Evolutionary conservation across 2,888 invertebrate genomes (phyloP).

Genomic region (Creontiades dilutus): DNA sequence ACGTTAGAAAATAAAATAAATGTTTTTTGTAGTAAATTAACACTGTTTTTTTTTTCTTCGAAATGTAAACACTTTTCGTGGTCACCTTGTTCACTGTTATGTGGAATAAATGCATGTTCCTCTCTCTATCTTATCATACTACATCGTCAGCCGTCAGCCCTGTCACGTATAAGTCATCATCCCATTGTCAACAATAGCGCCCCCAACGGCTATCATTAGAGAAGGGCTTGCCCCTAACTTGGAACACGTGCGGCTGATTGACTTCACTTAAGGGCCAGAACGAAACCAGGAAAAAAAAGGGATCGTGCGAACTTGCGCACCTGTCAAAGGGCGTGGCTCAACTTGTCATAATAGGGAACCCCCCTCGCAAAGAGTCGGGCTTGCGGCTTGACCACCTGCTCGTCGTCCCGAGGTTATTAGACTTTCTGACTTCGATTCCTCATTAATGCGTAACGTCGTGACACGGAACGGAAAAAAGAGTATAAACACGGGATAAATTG

Average conservation of each 20-base stretch:
- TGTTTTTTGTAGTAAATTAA: no score
- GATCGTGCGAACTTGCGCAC: conserved; percentile 52
- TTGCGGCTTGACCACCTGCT: conserved; percentile 33
- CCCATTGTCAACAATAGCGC: conserved; percentile 1
- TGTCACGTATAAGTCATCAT: not conserved
- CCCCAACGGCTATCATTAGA: not conserved
- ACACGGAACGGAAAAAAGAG: conserved; percentile 6
- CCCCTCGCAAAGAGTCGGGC: not conserved
- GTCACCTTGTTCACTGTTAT: no score
- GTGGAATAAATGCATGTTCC: no score
- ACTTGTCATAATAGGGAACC: not conserved
- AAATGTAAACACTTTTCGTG: no score
- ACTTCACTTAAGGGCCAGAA: conserved; percentile 31
- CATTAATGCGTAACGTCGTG: not conserved
- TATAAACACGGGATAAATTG: conserved; percentile 28
- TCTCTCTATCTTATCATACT: not conserved
- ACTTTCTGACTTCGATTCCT: conserved; percentile 47
- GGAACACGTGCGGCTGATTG: conserved; percentile 44
- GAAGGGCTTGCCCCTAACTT: not conserved
- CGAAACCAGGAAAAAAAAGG: not conserved
- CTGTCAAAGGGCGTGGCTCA: conserved; percentile 57
- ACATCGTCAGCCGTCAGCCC: not conserved
- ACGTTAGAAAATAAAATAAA: no score
- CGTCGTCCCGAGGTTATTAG: not conserved
- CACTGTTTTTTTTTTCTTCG: no score